Evolutionary conservation across 1,140 invertebrate genomes (phyloP), one percentile per base, ranked within the genome.

Genomic region (Leptopilina boulardi): DNA sequence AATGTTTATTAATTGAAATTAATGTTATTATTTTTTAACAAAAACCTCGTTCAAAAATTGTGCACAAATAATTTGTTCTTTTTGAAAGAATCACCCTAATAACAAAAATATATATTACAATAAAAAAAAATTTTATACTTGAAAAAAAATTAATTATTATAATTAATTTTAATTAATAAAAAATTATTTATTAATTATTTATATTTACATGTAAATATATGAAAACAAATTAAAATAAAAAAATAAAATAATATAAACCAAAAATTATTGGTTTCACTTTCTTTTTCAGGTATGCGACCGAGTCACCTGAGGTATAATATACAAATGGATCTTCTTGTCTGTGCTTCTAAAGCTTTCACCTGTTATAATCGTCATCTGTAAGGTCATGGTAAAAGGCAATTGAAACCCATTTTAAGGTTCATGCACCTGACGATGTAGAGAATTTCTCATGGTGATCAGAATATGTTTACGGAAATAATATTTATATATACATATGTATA

Each of bases 401-500:
- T 66, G 23, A 66, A 66, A 66, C 11, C 56, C 23, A 66, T 30
- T 66, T 66, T 30, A 66, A 66, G 11, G 23, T 66, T 66, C 26
- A 66, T 66, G 11, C 23, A 66, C 11, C 23, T 66, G 59, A 34
- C 15, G 59, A 66, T 66, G 15, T 13, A 8, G n/a, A n/a, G 59
- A 66, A 66, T 66, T 11, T 66, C 21, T 30, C 21, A 23, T 59
- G 1, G 19, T 10, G 21, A 59, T 59, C 5, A 59, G 47, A n/a
- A 51, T 51, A n/a, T 51, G 47, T 51, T 51, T 51, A 59, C 54
- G 21, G 54, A 59, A 59, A 59, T 59, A 59, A 59, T 21, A 59
- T 38, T 47, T 47, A 51, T 18, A 51, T 51, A 51, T 18, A 51
- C 15, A 15, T 47, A 11, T 30, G 5, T 30, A 30, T 30, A 30